These are phyloP conservation scores for Galago senegalensis DNA, from an alignment of 2,797 vertebrate species.

Conservation along the genomic window DNA sequence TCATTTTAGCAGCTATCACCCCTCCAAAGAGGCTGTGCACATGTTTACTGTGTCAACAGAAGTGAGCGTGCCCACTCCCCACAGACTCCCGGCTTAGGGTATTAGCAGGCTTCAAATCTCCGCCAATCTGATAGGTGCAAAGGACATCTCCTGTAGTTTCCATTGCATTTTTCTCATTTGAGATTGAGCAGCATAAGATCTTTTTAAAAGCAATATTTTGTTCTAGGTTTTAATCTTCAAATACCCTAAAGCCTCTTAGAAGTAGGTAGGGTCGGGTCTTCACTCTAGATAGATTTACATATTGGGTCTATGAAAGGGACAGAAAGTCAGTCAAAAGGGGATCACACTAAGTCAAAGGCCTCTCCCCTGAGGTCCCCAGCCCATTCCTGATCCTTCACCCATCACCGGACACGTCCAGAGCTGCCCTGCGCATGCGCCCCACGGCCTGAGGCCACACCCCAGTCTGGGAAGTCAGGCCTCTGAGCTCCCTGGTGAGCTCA, in stretches of 20 bases:
- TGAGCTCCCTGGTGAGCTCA: not conserved
- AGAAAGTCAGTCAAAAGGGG: not conserved
- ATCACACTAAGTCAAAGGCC: constrained; percentile 12
- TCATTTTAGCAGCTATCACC: not conserved
- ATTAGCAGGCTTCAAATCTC: not conserved
- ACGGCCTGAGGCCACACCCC: not conserved
- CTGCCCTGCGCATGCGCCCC: not conserved
- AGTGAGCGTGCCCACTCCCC: not conserved
- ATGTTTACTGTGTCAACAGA: not conserved
- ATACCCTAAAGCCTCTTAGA: constrained; percentile 81
- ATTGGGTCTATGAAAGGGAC: constrained; percentile 67
- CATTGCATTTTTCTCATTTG: constrained; percentile 53
- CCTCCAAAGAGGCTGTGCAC: not conserved
- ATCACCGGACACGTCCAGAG: not conserved
- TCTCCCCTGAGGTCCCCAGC: not conserved
- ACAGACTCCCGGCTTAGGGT: not conserved
- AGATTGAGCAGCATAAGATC: constrained; percentile 47
- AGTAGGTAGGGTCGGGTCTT: constrained; percentile 71
- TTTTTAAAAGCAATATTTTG: constrained; percentile 61
- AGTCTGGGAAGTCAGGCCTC: not conserved
- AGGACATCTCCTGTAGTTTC: constrained; percentile 32
- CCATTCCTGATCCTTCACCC: not conserved
- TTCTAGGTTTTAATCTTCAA: constrained; percentile 80
- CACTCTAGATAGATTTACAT: constrained; percentile 77
- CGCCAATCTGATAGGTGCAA: not conserved